Percentiles rank a stretch among this genome's conserved stretches.
Evolutionary conservation across 2,888 invertebrate species (phyloP).

Genomic region (Cryptocephalus moraei): DNA sequence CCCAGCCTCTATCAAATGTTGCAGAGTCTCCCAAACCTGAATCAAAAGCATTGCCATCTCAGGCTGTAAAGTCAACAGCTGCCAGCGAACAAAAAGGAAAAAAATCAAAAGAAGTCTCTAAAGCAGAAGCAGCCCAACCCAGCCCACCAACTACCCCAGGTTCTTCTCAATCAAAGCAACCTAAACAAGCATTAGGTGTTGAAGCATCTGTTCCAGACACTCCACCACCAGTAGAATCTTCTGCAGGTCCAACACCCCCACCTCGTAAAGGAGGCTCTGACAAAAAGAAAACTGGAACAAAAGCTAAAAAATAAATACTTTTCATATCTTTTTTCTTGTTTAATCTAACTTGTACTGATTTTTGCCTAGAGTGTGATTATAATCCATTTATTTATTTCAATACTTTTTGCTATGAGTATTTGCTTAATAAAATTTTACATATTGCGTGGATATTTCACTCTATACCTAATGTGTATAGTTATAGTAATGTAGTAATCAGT

Average conservation of each 20-base stretch:
- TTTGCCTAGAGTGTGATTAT: constrained; percentile 12
- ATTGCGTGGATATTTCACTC: too few relatives aligned
- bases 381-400: constrained; percentile 12
- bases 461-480: too few relatives aligned
- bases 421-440: constrained; percentile 10
- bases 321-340: not conserved
- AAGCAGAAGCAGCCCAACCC: constrained; percentile 4
- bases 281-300: constrained; percentile 22
- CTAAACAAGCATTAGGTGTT: constrained; percentile 14
- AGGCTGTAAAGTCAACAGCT: not conserved
- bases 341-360: constrained; percentile 5
- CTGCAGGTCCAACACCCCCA: constrained; percentile 23
- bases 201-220: constrained; percentile 16
- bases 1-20: not conserved
- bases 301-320: constrained; percentile 20
- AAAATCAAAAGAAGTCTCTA: constrained; percentile 13
- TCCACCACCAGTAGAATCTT: constrained; percentile 10
- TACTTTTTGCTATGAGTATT: constrained; percentile 9
- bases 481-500: too few relatives aligned
- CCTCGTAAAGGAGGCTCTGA: constrained; percentile 32
- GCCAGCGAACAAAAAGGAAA: constrained; percentile 8
- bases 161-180: constrained; percentile 22
- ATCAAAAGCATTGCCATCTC: not conserved
- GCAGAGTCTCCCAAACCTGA: constrained; percentile 7
- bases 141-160: constrained; percentile 25